Evolutionary conservation across 35 echinoderm and acorn worm species (phyloP).

Genomic region (Chiridota heheva): DNA sequence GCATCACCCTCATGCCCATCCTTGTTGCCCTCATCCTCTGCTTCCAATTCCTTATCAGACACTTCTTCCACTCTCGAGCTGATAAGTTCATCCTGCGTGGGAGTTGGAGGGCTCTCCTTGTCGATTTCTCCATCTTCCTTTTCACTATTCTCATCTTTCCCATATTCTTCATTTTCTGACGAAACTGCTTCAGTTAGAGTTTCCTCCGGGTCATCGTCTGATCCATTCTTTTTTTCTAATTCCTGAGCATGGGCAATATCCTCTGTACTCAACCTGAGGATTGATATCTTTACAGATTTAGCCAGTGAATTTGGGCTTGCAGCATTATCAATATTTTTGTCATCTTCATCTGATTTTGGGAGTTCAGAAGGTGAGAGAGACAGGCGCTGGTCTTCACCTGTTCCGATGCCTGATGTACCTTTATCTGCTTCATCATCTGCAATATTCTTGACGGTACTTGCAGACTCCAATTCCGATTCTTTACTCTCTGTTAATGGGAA

Average conservation of each 20-base stretch:
- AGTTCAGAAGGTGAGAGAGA: too few species aligned
- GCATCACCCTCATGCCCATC: too few species aligned
- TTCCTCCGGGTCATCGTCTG: neutral
- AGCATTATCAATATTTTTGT: too few species aligned
- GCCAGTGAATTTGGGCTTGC: too few species aligned
- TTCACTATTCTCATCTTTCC: neutral
- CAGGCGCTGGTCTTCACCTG: too few species aligned
- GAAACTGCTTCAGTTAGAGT: neutral
- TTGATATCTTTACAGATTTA: too few species aligned
- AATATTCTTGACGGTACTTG: neutral
- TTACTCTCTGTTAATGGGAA: neutral
- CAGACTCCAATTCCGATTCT: neutral
- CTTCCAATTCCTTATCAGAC: constrained; percentile 12
- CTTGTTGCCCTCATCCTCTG: neutral
- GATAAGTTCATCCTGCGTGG: constrained; percentile 81
- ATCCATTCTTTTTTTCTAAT: neutral
- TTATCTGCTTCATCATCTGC: neutral
- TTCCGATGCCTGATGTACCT: neutral
- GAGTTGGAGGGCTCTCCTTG: constrained; percentile 75
- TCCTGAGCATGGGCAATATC: too few species aligned
- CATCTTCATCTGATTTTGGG: too few species aligned
- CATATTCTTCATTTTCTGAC: constrained; percentile 18
- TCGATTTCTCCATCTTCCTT: constrained; percentile 9
- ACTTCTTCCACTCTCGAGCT: constrained; percentile 21
- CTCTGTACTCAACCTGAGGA: too few species aligned